Conservation (phyloP, 2,797 vertebrate genomes). For the Gymnoscopelus braueri region DNA sequence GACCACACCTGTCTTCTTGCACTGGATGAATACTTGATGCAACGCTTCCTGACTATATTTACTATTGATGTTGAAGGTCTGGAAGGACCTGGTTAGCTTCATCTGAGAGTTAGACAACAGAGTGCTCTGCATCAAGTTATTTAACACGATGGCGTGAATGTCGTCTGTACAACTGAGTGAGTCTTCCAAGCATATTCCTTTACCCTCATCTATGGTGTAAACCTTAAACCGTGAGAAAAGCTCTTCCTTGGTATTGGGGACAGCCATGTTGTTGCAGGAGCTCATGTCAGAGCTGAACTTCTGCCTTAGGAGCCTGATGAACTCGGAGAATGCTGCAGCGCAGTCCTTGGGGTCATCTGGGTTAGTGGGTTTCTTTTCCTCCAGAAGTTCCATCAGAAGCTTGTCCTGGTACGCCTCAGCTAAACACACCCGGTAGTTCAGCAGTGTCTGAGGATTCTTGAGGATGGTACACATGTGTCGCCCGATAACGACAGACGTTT, state of each 20-base stretch:
- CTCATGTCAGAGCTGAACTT: constrained; percentile 88
- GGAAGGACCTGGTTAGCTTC: constrained; percentile 91
- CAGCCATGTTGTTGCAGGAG: constrained; percentile 65
- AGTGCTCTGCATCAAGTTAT: constrained; percentile 96
- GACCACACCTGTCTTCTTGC: constrained; percentile 86
- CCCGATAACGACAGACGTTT: constrained; percentile 91
- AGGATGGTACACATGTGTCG: constrained; percentile 92
- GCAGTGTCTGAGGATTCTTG: constrained; percentile 91
- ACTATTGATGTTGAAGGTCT: constrained; percentile 93
- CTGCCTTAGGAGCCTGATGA: constrained; percentile 85
- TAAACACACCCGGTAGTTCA: constrained; percentile 95
- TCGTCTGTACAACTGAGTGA: constrained; percentile 83
- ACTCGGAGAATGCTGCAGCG: constrained; percentile 86
- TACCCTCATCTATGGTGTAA: constrained; percentile 83
- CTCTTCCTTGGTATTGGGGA: constrained; percentile 88
- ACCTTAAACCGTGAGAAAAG: constrained; percentile 92
- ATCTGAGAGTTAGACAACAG: constrained; percentile 93
- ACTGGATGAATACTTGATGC: constrained; percentile 87
- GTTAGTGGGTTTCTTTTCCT: constrained; percentile 83
- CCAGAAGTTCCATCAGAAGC: constrained; percentile 82
- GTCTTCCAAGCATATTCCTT: constrained; percentile 74
- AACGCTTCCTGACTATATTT: constrained; percentile 88
- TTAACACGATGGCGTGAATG: constrained; percentile 90
- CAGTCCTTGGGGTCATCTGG: constrained; percentile 90
- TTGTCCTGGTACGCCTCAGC: constrained; percentile 96